Conservation (phyloP, 2,888 invertebrate genomes). For the Epinotia bilunana region DNA sequence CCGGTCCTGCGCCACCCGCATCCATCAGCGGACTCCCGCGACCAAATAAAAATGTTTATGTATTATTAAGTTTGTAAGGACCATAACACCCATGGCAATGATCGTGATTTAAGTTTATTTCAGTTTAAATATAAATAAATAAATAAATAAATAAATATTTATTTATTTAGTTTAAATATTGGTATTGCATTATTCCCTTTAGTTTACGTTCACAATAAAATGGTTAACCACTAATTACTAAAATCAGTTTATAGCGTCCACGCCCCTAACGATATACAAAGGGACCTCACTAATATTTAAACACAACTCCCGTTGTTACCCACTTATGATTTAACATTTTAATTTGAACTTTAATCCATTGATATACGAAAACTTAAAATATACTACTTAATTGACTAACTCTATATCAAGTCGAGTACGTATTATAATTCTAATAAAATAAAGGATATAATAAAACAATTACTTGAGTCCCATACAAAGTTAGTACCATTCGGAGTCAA, state of each 20-base stretch:
- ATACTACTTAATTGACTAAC: slow-evolving; percentile 41
- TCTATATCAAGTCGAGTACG: slow-evolving; percentile 35
- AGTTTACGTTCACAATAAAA: slow-evolving; percentile 1
- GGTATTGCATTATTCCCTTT: not conserved
- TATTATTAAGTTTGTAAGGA: too few relatives aligned
- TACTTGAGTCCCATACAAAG: slow-evolving; percentile 34
- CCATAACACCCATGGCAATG: not conserved
- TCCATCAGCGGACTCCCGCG: too few relatives aligned
- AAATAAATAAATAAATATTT: too few relatives aligned
- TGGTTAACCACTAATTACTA: slow-evolving; percentile 28
- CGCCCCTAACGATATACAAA: slow-evolving; percentile 38
- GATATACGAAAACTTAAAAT: slow-evolving; percentile 16
- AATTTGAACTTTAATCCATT: slow-evolving; percentile 27
- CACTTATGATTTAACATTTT: slow-evolving; percentile 18
- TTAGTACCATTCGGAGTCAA: slow-evolving; percentile 34
- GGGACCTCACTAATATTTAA: slow-evolving; percentile 34
- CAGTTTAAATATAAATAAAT: not conserved
- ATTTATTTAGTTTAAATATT: not conserved
- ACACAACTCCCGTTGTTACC: slow-evolving; percentile 29
- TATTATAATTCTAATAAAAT: slow-evolving; percentile 39
- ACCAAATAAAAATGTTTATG: too few relatives aligned
- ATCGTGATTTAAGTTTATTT: not conserved
- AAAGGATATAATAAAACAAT: slow-evolving; percentile 45
- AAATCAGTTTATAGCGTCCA: slow-evolving; percentile 24
- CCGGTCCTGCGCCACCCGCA: too few relatives aligned